Conservation (phyloP, 2,113 vertebrate genomes). For the Dascyllus trimaculatus region DNA sequence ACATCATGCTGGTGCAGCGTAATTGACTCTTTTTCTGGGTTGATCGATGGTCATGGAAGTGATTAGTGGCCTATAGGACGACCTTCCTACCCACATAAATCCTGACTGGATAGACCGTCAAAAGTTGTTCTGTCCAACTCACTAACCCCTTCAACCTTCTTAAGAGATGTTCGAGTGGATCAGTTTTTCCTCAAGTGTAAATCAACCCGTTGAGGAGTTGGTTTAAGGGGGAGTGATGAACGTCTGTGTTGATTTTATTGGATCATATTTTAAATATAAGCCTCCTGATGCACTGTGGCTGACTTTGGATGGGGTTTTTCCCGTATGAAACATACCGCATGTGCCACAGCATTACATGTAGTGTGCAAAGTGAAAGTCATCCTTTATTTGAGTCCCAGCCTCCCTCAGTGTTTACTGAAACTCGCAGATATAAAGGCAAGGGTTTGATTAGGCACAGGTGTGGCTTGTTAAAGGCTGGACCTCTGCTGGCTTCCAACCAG, state of each 20-base stretch:
- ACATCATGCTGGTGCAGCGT: not conserved
- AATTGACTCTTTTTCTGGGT: no score
- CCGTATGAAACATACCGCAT: conserved; percentile 30
- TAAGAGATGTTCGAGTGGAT: conserved; percentile 8
- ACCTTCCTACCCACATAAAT: no score
- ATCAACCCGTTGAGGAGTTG: conserved; percentile 13
- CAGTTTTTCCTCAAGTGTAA: not conserved
- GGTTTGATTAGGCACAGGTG: conserved; percentile 66
- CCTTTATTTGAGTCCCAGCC: conserved; percentile 6
- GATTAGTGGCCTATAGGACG: no score
- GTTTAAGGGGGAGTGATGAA: not conserved
- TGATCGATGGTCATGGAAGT: no score
- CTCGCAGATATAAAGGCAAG: conserved; percentile 45
- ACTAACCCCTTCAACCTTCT: conserved; percentile 2
- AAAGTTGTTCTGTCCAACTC: conserved; percentile 5
- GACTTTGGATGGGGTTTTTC: not conserved
- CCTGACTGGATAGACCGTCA: not conserved
- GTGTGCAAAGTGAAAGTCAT: conserved; percentile 17
- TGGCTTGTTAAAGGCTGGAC: conserved; percentile 52
- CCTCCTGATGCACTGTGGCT: not conserved
- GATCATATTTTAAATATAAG: conserved; percentile 24
- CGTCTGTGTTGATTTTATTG: conserved; percentile 24
- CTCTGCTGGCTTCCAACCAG: conserved; percentile 60
- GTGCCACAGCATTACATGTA: conserved; percentile 25
- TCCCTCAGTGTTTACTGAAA: conserved; percentile 49